Percentiles rank a stretch among this genome's conserved stretches.
phyloP scores from a whole-genome alignment of 2,888 invertebrate genomes.

The Yponomeuta evonymella region DNA sequence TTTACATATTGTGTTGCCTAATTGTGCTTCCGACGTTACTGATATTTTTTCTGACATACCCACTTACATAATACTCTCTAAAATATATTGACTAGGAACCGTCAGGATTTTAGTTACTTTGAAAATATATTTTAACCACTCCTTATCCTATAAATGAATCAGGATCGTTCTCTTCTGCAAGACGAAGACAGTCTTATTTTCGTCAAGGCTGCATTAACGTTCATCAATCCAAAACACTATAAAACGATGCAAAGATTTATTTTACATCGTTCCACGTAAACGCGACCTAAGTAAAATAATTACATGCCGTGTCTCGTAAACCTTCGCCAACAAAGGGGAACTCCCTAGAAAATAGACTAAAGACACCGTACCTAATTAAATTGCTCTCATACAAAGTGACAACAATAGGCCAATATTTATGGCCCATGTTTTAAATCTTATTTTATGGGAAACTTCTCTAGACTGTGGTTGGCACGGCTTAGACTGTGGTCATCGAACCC shows the following conservation, averaged over 20 bases:
- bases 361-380: slow-evolving; percentile 54
- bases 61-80: too few species aligned
- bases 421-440: slow-evolving; percentile 53
- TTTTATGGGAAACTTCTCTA: slow-evolving; percentile 63
- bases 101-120: too few species aligned
- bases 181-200: too few species aligned
- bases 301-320: slow-evolving; percentile 12
- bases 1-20: too few species aligned
- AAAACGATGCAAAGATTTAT: slow-evolving; percentile 1
- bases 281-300: slow-evolving; percentile 11
- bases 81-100: too few species aligned
- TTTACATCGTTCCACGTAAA: slow-evolving; percentile 2
- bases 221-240: slow-evolving; percentile 3
- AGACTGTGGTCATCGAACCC: background rate
- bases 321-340: background rate
- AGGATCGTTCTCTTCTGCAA: too few species aligned
- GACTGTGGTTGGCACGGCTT: slow-evolving; percentile 46
- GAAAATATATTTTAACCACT: too few species aligned
- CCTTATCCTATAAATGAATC: too few species aligned
- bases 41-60: too few species aligned
- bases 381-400: slow-evolving; percentile 33
- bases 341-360: slow-evolving; percentile 13
- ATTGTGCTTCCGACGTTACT: too few species aligned
- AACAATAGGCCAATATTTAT: slow-evolving; percentile 31
- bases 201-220: background rate